A percentile compares a stretch with the other conserved stretches of the same genome.
Evolutionary conservation across 2,888 invertebrate genomes (phyloP).

Genomic region (Catocala fraxini): DNA sequence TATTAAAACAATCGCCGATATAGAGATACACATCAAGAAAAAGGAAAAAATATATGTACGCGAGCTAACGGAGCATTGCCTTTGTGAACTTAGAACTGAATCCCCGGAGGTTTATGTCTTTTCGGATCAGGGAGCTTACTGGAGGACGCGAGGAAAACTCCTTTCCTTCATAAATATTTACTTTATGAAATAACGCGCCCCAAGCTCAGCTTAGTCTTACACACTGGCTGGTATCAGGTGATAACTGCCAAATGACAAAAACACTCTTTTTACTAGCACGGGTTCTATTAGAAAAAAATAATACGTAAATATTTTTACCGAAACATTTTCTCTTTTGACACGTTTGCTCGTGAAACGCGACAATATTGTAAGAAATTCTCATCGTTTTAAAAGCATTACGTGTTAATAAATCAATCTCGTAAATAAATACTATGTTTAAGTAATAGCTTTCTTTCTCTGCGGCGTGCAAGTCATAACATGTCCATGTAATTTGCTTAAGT

Average conservation of each 20-base stretch:
- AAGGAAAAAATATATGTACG: slow-evolving; percentile 63
- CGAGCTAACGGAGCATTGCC: slow-evolving; percentile 68
- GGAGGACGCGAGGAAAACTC: slow-evolving; percentile 78
- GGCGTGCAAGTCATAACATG: slow-evolving; percentile 24
- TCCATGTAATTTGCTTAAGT: slow-evolving; percentile 38
- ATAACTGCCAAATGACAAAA: slow-evolving; percentile 76
- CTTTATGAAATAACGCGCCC: slow-evolving; percentile 85
- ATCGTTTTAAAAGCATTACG: slow-evolving; percentile 36
- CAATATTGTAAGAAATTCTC: slow-evolving; percentile 27
- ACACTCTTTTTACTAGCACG: slow-evolving; percentile 35
- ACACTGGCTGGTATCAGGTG: slow-evolving; percentile 77
- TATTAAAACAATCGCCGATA: slow-evolving; percentile 48
- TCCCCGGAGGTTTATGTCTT: slow-evolving; percentile 85
- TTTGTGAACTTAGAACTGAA: slow-evolving; percentile 84
- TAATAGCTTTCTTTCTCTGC: slow-evolving; percentile 26
- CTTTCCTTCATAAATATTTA: slow-evolving; percentile 86
- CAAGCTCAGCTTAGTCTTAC: slow-evolving; percentile 75
- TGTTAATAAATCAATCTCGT: slow-evolving; percentile 46
- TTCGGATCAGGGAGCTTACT: slow-evolving; percentile 84
- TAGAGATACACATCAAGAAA: slow-evolving; percentile 50
- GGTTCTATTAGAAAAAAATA: slow-evolving; percentile 37
- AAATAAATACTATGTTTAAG: slow-evolving; percentile 26
- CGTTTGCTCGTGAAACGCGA: slow-evolving; percentile 15
- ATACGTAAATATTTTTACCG: slow-evolving; percentile 21
- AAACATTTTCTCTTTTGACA: slow-evolving; percentile 6